Percentiles rank a stretch among this genome's conserved stretches.
Evolutionary conservation across 1,140 invertebrate genomes (phyloP).

Genomic region (Platyscapa corneri): DNA sequence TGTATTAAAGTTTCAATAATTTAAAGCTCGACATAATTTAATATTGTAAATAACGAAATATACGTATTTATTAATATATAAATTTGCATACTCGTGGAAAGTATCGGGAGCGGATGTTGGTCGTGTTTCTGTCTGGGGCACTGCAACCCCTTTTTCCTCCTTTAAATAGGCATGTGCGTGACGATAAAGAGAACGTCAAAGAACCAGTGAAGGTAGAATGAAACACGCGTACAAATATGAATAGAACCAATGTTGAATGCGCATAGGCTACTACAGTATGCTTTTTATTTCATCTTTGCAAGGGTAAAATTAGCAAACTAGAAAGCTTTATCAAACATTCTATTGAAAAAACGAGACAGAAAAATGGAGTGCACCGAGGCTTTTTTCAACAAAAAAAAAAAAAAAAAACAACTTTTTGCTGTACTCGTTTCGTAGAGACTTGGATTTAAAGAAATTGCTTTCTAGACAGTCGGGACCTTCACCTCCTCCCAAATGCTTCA

Average conservation of each 20-base stretch:
- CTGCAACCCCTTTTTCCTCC: slow-evolving; percentile 41
- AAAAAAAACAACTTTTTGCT: no score
- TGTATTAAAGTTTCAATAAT: background rate
- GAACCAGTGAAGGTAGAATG: background rate
- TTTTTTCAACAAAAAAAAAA: no score
- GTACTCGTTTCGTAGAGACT: no score
- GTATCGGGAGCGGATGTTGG: slow-evolving; percentile 30
- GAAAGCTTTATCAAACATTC: no score
- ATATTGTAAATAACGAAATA: background rate
- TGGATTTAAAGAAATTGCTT: no score
- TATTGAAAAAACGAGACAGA: no score
- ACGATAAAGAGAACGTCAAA: background rate
- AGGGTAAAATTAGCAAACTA: background rate
- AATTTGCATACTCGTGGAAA: background rate
- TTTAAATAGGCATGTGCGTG: background rate
- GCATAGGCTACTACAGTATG: background rate
- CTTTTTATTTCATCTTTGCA: background rate
- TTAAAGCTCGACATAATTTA: background rate
- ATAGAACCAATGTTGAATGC: background rate
- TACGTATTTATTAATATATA: slow-evolving; percentile 32
- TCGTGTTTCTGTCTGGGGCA: background rate
- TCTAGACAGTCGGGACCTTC: no score
- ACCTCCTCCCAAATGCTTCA: background rate
- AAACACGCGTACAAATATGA: background rate
- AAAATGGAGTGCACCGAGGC: no score